Evolutionary conservation across 2,113 vertebrate genomes (phyloP), one percentile per base, ranked within the genome.

Genomic region (Callopanchax toddi): DNA sequence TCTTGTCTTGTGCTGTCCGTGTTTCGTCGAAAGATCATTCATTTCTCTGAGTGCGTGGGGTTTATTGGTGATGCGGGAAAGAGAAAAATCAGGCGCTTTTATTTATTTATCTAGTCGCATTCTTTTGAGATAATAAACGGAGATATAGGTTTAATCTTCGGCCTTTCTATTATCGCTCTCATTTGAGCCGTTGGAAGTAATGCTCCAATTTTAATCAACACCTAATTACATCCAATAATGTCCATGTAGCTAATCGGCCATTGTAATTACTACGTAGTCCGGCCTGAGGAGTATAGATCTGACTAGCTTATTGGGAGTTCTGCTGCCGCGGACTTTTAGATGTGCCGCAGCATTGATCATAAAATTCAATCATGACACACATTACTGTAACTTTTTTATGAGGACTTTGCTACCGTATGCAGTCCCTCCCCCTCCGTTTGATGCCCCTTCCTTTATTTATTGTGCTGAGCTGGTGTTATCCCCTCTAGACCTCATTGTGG

Each of bases 401-500:
- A 79, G 67, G 45, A 50, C 78, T 79, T 67, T 57, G 78, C 75
- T 34, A 60, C 60, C 42, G 79, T 83, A 81, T 53, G 70, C 83
- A 83, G 79, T 72, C 48, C 68, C 65, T 79, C 80, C 78, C 71
- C 65, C 53, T 69, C 78, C 54, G 59, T 72, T 74, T 81, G 77
- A 77, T 75, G 69, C 73, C 72, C 52, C 29, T 64, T 73, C 61
- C 48, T 82, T 85, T 81, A 84, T 87, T 86, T 88, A 86, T 85
- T 70, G 80, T 81, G 81, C 82, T 79, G 84, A 83, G 87, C 66
- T 78, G 82, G 77, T 82, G 61, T 74, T 77, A 87, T 89, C 83
- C 86, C 87, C 86, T 63, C 52, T 46, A 83, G 87, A 86, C 87
- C 85, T 89, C 85, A 79, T 89, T 86, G 87, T 83, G 71, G 84